Evolutionary conservation across 2,888 invertebrate genomes (phyloP).

Genomic region (Chorisops tibialis): DNA sequence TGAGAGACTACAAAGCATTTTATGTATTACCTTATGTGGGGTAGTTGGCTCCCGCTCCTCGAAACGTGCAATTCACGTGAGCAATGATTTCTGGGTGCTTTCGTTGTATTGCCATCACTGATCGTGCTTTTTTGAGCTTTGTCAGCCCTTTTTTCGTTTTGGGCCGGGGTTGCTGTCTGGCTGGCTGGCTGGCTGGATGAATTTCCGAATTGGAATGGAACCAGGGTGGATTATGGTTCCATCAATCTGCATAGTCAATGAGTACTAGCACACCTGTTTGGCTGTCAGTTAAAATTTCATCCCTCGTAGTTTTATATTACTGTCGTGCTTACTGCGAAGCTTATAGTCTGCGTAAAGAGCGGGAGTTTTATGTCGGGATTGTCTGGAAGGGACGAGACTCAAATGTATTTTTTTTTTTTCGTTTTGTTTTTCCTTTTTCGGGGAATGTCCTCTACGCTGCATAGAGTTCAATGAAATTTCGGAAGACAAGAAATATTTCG

Average conservation of each 20-base stretch:
- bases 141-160: not conserved
- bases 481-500: not conserved
- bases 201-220: not conserved
- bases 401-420: not conserved
- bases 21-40: too few relatives aligned
- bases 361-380: not conserved
- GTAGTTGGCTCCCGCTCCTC: too few relatives aligned
- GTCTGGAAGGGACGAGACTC: not conserved
- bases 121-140: conserved; percentile 3
- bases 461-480: conserved; percentile 10
- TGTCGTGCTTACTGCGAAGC: conserved; percentile 1
- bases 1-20: not conserved
- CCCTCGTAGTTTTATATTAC: conserved; percentile 2
- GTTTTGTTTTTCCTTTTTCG: conserved; percentile 1
- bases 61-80: not conserved
- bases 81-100: conserved; percentile 17
- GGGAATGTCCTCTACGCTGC: not conserved
- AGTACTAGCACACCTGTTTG: conserved; percentile 32
- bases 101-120: not conserved
- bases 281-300: conserved; percentile 20
- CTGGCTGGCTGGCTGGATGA: too few relatives aligned
- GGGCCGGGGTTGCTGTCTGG: too few relatives aligned
- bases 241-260: conserved; percentile 17
- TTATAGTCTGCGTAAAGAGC: conserved; percentile 8
- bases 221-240: conserved; percentile 13